Evolutionary conservation across 1,140 invertebrate genomes (phyloP), one percentile per base, ranked within the genome.

Genomic region (Temnothorax longispinosus): DNA sequence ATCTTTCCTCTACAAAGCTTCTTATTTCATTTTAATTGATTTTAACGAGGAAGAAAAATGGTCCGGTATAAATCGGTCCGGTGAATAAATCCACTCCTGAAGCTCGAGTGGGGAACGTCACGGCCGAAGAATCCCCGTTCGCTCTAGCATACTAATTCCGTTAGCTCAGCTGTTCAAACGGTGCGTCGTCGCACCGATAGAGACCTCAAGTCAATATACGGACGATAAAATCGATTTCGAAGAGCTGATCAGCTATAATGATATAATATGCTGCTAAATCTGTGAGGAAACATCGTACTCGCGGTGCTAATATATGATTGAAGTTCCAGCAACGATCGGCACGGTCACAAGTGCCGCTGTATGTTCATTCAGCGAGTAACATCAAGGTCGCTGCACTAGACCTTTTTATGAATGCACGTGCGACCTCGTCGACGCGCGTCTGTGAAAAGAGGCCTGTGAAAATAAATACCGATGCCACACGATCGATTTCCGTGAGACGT

Each of bases 301-400:
- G 13, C 21, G 5, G 18, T 18, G 6, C 18, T 72, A 44, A 81
- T 44, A 1, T 41, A 58, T 56, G 41, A 38, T 18, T 54, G 69
- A 80, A 27, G 15, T 65, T 15, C n/a, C 44, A 15, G 5, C 44
- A 52, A 41, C 64, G 18, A 41, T 41, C 38, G 21, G 0, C 21
- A n/a, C 21, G 52, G 47, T 81, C 77, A 15, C 44, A 67, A 41
- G 75, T 80, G 27, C 13, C 52, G 60, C 50, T 76, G 27, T 72
- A 60, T 71, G 76, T 90, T 90, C 86, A 90, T 90, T 90, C 88
- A 90, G 6, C 38, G 35, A 81, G 18, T 44, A 81, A 87, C 89
- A 86, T 90, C 89, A 90, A 90, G 89, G 89, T 62, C 52, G n/a
- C 44, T 71, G 60, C 50, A 72, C 50, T 90, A 90, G 67, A 69